Percentiles rank a stretch among this genome's conserved stretches.
Conservation (phyloP, 2,888 invertebrate genomes). For the Hoplodrina ambigua region DNA sequence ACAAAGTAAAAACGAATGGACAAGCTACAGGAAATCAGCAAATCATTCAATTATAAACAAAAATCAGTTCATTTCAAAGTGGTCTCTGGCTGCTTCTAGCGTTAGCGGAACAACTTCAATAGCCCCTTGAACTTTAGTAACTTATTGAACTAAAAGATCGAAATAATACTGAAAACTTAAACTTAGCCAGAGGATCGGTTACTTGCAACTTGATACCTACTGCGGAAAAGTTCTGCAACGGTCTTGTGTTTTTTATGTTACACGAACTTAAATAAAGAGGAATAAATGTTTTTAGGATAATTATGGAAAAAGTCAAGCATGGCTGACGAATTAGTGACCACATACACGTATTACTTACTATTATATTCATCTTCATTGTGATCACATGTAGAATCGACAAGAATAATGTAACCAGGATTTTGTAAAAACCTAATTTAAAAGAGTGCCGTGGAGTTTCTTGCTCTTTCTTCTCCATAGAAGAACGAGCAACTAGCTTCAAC, state of each 20-base stretch:
- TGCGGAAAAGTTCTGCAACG: background rate
- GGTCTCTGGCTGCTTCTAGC: background rate
- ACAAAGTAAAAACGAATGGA: background rate
- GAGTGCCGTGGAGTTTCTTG: too few relatives aligned
- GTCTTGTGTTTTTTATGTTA: background rate
- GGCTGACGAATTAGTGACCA: too few relatives aligned
- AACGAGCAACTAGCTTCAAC: too few relatives aligned
- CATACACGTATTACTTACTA: too few relatives aligned
- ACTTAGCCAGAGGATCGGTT: slow-evolving; percentile 4
- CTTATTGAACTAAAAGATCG: slow-evolving; percentile 26
- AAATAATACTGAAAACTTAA: slow-evolving; percentile 37
- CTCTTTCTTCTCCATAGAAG: too few relatives aligned
- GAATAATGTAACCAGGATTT: too few relatives aligned
- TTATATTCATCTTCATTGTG: too few relatives aligned
- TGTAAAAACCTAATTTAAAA: too few relatives aligned
- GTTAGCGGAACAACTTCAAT: slow-evolving; percentile 11
- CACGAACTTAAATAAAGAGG: too few relatives aligned
- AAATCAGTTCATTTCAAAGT: background rate
- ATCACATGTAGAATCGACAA: too few relatives aligned
- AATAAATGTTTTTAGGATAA: too few relatives aligned
- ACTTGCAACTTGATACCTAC: background rate
- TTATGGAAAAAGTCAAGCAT: too few relatives aligned
- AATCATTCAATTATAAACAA: background rate
- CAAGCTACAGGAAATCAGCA: background rate
- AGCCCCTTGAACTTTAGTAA: slow-evolving; percentile 32